These are phyloP conservation scores for Neodiprion pinetum DNA, from an alignment of 1,140 invertebrate species.

Conservation along the genomic window DNA sequence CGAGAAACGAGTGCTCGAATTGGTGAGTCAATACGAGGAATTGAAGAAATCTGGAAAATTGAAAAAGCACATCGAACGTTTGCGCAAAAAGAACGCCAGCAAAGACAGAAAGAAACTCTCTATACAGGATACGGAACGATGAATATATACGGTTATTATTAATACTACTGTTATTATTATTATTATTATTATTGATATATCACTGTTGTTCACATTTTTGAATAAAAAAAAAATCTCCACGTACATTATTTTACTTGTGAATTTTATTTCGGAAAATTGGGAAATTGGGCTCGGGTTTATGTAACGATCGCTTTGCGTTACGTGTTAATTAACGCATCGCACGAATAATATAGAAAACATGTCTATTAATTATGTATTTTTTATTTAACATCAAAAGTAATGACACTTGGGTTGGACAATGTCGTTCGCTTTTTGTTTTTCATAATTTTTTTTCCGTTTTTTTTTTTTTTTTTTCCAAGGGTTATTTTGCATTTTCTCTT, in stretches of 20 bases:
- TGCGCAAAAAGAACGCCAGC: slow-evolving; percentile 70
- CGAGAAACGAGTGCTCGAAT: slow-evolving; percentile 69
- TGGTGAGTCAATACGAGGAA: slow-evolving; percentile 77
- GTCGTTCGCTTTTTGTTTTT: slow-evolving; percentile 54
- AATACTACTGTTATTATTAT: not conserved
- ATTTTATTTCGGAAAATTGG: too few species aligned
- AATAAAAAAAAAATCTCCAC: too few species aligned
- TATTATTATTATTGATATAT: slow-evolving; percentile 26
- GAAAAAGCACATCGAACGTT: slow-evolving; percentile 77
- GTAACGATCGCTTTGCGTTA: slow-evolving; percentile 33
- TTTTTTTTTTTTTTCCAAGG: too few species aligned
- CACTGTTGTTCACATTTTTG: slow-evolving; percentile 35
- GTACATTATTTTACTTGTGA: too few species aligned
- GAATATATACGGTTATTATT: not conserved
- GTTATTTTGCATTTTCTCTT: too few species aligned
- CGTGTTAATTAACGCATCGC: slow-evolving; percentile 39
- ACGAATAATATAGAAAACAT: slow-evolving; percentile 23
- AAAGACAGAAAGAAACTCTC: slow-evolving; percentile 62
- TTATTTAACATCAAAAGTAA: slow-evolving; percentile 63
- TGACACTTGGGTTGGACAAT: slow-evolving; percentile 61
- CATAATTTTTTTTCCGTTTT: slow-evolving; percentile 23
- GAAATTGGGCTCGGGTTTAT: too few species aligned
- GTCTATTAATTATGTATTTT: slow-evolving; percentile 59
- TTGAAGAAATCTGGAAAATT: slow-evolving; percentile 75
- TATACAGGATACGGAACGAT: not conserved